phyloP scores from a whole-genome alignment of 2,113 vertebrate species.

The Indicator maculatus region DNA sequence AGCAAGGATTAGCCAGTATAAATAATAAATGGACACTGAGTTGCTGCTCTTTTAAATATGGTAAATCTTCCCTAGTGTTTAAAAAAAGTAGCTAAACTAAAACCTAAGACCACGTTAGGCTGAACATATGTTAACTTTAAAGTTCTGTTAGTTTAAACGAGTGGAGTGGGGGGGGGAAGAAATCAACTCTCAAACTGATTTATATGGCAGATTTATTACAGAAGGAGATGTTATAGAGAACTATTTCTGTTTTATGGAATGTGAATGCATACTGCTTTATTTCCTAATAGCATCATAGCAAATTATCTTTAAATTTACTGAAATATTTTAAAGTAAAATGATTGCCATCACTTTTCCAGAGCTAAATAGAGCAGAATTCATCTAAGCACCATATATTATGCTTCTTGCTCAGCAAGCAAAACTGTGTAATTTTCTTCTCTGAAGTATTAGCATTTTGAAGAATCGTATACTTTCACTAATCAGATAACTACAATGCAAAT shows the following conservation, averaged over 20 bases:
- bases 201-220: conserved; percentile 20
- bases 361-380: neutral
- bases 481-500: neutral
- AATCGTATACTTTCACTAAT: neutral
- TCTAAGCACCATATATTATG: neutral
- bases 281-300: conserved; percentile 12
- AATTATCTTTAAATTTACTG: conserved; percentile 3
- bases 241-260: conserved; percentile 17
- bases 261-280: conserved; percentile 13
- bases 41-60: conserved; percentile 49
- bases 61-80: conserved; percentile 44
- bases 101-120: neutral
- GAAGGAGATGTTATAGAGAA: neutral
- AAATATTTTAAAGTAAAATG: conserved; percentile 28
- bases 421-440: neutral
- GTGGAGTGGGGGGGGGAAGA: neutral
- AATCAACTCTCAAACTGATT: neutral
- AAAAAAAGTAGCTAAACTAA: conserved; percentile 45
- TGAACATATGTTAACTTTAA: neutral
- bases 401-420: conserved; percentile 7
- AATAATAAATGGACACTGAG: conserved; percentile 66
- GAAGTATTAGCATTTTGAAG: conserved; percentile 9
- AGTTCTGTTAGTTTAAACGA: neutral
- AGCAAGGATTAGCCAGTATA: conserved; percentile 77
- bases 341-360: neutral